Evolutionary conservation across 2,113 vertebrate genomes (phyloP).

Genomic region (Morphnarchus princeps): DNA sequence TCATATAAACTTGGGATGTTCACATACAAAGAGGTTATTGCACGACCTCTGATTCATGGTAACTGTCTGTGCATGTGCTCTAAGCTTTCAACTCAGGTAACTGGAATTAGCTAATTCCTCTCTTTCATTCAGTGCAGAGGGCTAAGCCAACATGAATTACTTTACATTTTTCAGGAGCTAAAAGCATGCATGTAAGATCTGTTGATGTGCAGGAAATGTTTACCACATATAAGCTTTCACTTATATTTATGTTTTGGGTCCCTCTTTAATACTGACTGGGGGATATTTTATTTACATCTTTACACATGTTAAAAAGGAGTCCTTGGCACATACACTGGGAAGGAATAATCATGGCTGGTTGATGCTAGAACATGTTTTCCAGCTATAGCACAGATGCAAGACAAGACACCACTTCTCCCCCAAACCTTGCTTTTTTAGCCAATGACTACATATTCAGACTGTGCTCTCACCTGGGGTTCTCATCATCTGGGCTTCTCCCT

Average conservation of each 20-base stretch:
- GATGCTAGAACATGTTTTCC: background rate
- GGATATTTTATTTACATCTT: background rate
- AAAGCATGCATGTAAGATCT: background rate
- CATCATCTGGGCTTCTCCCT: background rate
- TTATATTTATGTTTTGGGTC: background rate
- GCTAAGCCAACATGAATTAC: background rate
- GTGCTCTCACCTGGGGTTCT: background rate
- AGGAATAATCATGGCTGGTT: background rate
- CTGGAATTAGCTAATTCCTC: conserved; percentile 46
- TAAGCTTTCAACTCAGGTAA: background rate
- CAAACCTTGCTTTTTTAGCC: background rate
- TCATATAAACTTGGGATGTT: conserved; percentile 24
- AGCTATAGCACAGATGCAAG: background rate
- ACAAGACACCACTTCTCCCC: background rate
- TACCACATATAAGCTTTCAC: background rate
- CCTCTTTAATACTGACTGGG: background rate
- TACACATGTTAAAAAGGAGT: background rate
- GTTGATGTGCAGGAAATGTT: background rate
- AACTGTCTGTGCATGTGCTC: conserved; percentile 29
- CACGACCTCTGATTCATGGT: background rate
- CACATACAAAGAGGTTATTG: background rate
- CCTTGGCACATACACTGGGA: background rate
- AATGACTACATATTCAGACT: background rate
- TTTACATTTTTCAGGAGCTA: background rate
- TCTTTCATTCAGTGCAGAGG: background rate